phyloP scores from a whole-genome alignment of 2,888 invertebrate species.

The Fissipunctia ypsillon region DNA sequence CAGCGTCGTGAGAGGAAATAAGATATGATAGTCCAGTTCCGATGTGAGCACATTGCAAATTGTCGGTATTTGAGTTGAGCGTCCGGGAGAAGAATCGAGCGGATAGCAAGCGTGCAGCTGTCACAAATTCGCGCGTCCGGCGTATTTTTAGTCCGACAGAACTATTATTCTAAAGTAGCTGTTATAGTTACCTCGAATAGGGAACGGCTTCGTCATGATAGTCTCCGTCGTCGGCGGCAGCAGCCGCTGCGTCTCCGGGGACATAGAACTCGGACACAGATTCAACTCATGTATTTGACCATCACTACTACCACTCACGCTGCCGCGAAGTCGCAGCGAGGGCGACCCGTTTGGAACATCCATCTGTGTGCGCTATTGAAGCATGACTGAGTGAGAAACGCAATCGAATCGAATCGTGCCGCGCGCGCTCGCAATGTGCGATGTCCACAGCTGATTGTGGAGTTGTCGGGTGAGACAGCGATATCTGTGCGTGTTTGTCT shows the following conservation, averaged over 20 bases:
- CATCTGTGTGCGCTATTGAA: constrained; percentile 82
- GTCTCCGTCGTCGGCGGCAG: constrained; percentile 95
- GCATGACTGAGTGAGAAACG: constrained; percentile 84
- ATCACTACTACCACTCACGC: constrained; percentile 80
- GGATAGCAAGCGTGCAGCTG: constrained; percentile 66
- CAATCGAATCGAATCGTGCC: constrained; percentile 22
- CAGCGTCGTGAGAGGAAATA: constrained; percentile 36
- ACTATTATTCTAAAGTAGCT: constrained; percentile 62
- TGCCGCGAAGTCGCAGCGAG: constrained; percentile 88
- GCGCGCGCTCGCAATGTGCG: constrained; percentile 29
- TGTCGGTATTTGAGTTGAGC: constrained; percentile 59
- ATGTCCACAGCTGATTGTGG: constrained; percentile 62
- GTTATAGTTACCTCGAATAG: constrained; percentile 93
- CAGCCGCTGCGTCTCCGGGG: constrained; percentile 92
- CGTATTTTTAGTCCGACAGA: constrained; percentile 78
- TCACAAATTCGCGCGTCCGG: constrained; percentile 67
- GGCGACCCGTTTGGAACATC: constrained; percentile 85
- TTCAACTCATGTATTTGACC: constrained; percentile 89
- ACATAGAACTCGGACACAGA: constrained; percentile 93
- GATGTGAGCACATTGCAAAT: constrained; percentile 53
- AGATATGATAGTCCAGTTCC: constrained; percentile 52
- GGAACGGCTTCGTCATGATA: constrained; percentile 97
- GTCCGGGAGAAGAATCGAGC: constrained; percentile 49
- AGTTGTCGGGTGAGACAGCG: constrained; percentile 48
- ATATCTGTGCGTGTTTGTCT: constrained; percentile 57